Evolutionary conservation across 2,888 invertebrate genomes (phyloP).

Genomic region (Cosmorhoe ocellata): DNA sequence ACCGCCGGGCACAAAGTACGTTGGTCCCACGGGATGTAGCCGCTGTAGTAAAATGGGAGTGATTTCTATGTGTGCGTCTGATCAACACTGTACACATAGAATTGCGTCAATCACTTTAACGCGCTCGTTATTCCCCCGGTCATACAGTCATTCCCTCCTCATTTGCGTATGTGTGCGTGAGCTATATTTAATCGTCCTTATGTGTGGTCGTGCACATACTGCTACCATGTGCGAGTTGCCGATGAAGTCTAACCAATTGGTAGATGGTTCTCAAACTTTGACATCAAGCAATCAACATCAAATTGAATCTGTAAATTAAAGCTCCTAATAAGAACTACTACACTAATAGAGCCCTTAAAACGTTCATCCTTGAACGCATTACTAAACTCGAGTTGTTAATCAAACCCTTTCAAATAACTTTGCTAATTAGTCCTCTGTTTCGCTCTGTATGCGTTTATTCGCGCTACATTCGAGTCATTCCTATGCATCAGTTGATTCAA

Average conservation of each 20-base stretch:
- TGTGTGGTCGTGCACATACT: slow-evolving; percentile 66
- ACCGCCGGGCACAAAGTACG: slow-evolving; percentile 59
- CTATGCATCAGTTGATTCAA: slow-evolving; percentile 13
- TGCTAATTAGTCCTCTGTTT: slow-evolving; percentile 50
- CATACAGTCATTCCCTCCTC: slow-evolving; percentile 62
- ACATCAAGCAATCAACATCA: no score
- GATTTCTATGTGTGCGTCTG: slow-evolving; percentile 61
- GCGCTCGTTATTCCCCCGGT: slow-evolving; percentile 62
- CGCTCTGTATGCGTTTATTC: slow-evolving; percentile 40
- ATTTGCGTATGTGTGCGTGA: slow-evolving; percentile 56
- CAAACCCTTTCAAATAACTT: slow-evolving; percentile 40
- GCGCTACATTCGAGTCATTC: slow-evolving; percentile 28
- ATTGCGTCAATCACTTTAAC: slow-evolving; percentile 75
- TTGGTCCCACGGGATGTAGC: slow-evolving; percentile 75
- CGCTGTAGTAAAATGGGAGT: slow-evolving; percentile 74
- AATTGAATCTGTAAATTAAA: no score
- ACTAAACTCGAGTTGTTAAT: slow-evolving; percentile 48
- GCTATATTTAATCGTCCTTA: slow-evolving; percentile 75
- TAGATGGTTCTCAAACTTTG: slow-evolving; percentile 64
- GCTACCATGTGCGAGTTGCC: slow-evolving; percentile 75
- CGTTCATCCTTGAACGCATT: slow-evolving; percentile 47
- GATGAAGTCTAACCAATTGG: slow-evolving; percentile 71
- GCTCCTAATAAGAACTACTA: background rate
- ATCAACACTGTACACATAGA: slow-evolving; percentile 57
- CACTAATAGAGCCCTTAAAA: slow-evolving; percentile 34